Percentiles rank a stretch among this genome's conserved stretches.
These are phyloP conservation scores for Temnothorax curvispinosus DNA, from an alignment of 1,140 invertebrate genomes.

Conservation along the genomic window DNA sequence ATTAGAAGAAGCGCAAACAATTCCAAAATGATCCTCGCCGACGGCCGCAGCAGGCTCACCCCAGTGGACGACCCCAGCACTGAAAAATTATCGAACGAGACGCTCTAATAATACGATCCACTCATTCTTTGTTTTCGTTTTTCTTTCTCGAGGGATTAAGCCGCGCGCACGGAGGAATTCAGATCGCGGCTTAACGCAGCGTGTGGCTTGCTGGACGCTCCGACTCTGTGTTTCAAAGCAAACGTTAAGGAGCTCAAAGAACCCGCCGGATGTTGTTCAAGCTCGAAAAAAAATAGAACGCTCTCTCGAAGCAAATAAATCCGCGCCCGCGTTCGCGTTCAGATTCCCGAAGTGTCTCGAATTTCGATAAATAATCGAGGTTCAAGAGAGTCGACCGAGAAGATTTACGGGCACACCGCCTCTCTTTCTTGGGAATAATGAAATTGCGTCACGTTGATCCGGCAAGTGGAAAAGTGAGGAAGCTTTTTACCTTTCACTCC, in stretches of 20 bases:
- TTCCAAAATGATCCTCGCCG: slow-evolving; percentile 69
- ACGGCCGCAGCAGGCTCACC: slow-evolving; percentile 51
- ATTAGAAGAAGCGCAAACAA: slow-evolving; percentile 75
- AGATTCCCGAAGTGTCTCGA: neutral
- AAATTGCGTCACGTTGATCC: neutral
- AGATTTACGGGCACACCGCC: neutral
- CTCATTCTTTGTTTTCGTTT: neutral
- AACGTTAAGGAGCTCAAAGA: neutral
- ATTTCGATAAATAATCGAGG: slow-evolving; percentile 14
- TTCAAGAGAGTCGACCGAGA: neutral
- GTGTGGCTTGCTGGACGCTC: neutral
- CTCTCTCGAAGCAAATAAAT: neutral
- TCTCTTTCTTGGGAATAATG: too few relatives aligned
- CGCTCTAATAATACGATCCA: neutral
- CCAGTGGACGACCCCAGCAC: slow-evolving; percentile 74
- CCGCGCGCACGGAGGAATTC: slow-evolving; percentile 1
- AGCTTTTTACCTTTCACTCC: slow-evolving; percentile 82
- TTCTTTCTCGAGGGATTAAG: neutral
- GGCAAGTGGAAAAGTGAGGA: neutral
- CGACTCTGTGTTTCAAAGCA: neutral
- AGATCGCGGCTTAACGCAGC: slow-evolving; percentile 2
- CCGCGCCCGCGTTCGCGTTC: neutral
- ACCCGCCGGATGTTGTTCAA: neutral
- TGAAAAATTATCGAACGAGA: slow-evolving; percentile 64
- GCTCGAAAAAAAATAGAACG: neutral